Evolutionary conservation across 2,113 vertebrate species (phyloP).

Genomic region (Pagrus major): DNA sequence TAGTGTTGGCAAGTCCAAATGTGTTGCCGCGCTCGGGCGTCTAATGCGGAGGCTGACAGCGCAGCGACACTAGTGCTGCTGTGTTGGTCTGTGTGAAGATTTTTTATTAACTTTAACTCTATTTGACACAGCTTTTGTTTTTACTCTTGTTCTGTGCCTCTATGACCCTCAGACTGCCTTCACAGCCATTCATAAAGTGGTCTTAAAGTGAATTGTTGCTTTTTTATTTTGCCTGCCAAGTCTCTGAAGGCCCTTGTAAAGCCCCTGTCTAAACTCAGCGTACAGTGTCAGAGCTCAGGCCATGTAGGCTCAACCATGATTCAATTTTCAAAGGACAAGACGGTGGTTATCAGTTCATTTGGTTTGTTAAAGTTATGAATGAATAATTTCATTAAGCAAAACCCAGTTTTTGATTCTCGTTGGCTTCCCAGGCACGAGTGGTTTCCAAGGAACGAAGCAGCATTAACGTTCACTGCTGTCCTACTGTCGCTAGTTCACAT

Average conservation of each 20-base stretch:
- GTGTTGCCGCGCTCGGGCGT: constrained; percentile 48
- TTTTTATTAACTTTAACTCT: constrained; percentile 21
- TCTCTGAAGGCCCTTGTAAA: constrained; percentile 23
- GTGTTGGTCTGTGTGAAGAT: constrained; percentile 3
- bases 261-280: background rate
- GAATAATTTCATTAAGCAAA: too few species aligned
- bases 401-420: too few species aligned
- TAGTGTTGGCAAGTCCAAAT: constrained; percentile 60
- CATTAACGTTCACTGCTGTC: too few species aligned
- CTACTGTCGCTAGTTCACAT: background rate
- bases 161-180: constrained; percentile 15
- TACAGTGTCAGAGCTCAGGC: background rate
- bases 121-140: constrained; percentile 40
- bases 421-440: too few species aligned
- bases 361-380: too few species aligned
- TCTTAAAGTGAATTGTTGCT: constrained; percentile 11
- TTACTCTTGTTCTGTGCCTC: background rate
- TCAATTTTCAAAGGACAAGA: too few species aligned
- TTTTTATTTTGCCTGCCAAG: constrained; percentile 21
- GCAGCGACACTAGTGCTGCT: constrained; percentile 32
- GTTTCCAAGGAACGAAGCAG: too few species aligned
- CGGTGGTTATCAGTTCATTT: too few species aligned
- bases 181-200: constrained; percentile 3
- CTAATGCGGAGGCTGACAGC: constrained; percentile 52
- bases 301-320: background rate